These are phyloP conservation scores for Brachionus plicatilis DNA, from an alignment of 1,140 invertebrate genomes.

Conservation along the genomic window DNA sequence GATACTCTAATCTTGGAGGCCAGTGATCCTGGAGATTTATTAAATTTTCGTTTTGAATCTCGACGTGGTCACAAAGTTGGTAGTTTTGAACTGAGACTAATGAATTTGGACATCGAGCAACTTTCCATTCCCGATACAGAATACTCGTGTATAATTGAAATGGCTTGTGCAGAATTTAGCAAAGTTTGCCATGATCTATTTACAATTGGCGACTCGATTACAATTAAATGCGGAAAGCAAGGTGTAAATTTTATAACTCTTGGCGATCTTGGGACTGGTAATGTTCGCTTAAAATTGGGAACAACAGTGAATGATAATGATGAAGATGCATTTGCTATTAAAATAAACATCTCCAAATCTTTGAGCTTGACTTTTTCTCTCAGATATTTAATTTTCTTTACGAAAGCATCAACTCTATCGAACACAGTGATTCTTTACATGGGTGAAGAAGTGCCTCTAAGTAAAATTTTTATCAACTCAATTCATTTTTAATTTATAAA, in stretches of 20 bases:
- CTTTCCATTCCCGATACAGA: slow-evolving; percentile 96
- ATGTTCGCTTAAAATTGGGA: slow-evolving; percentile 80
- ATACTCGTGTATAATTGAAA: slow-evolving; percentile 88
- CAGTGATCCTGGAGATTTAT: slow-evolving; percentile 86
- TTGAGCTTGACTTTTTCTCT: slow-evolving; percentile 70
- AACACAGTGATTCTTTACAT: slow-evolving; percentile 75
- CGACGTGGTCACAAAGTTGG: slow-evolving; percentile 74
- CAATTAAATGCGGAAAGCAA: slow-evolving; percentile 91
- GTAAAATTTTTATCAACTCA: background rate
- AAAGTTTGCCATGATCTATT: slow-evolving; percentile 90
- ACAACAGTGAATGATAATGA: slow-evolving; percentile 86
- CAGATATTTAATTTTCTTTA: slow-evolving; percentile 88
- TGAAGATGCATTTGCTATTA: slow-evolving; percentile 72
- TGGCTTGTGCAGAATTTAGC: slow-evolving; percentile 89
- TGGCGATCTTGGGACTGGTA: slow-evolving; percentile 73
- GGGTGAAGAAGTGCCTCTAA: slow-evolving; percentile 89
- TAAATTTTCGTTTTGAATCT: slow-evolving; percentile 91
- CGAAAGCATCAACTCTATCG: slow-evolving; percentile 87
- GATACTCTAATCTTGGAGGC: slow-evolving; percentile 93
- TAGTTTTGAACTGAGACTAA: slow-evolving; percentile 97
- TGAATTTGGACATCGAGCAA: slow-evolving; percentile 97
- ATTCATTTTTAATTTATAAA: background rate
- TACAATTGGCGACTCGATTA: slow-evolving; percentile 93
- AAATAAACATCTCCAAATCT: slow-evolving; percentile 95
- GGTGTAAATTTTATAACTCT: slow-evolving; percentile 86